Percentiles rank a stretch among this genome's conserved stretches.
phyloP scores from a whole-genome alignment of 2,888 invertebrate species.

The Orthosia gothica region DNA sequence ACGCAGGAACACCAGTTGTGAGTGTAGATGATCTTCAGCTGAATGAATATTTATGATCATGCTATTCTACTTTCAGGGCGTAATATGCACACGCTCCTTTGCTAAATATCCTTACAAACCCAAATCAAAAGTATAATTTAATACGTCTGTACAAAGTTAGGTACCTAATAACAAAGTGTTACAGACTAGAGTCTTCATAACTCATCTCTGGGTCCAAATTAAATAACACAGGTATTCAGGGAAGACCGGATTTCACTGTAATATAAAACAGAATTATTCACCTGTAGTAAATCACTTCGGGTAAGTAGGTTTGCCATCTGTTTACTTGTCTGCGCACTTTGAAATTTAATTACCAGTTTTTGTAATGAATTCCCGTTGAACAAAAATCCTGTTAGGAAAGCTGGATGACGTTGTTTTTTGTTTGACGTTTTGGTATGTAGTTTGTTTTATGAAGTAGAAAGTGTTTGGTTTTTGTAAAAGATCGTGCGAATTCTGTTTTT shows the following conservation, averaged over 20 bases:
- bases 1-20: too few relatives aligned
- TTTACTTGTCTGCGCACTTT: slow-evolving; percentile 75
- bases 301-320: slow-evolving; percentile 78
- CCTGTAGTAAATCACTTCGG: slow-evolving; percentile 85
- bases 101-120: not conserved
- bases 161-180: slow-evolving; percentile 61
- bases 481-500: not conserved
- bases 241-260: slow-evolving; percentile 82
- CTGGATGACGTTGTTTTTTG: slow-evolving; percentile 33
- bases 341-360: slow-evolving; percentile 84
- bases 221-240: slow-evolving; percentile 67
- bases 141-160: slow-evolving; percentile 39
- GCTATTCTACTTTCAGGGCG: not conserved
- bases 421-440: slow-evolving; percentile 9
- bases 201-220: slow-evolving; percentile 68
- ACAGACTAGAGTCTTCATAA: slow-evolving; percentile 62
- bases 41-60: too few relatives aligned
- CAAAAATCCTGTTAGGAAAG: slow-evolving; percentile 64
- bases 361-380: slow-evolving; percentile 53
- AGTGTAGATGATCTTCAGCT: too few relatives aligned
- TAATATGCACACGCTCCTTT: not conserved
- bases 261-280: slow-evolving; percentile 84
- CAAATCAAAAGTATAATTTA: slow-evolving; percentile 30
- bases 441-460: slow-evolving; percentile 1
- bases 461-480: not conserved